Evolutionary conservation across 2,888 invertebrate species (phyloP).

Genomic region (Melinaea marsaeus): DNA sequence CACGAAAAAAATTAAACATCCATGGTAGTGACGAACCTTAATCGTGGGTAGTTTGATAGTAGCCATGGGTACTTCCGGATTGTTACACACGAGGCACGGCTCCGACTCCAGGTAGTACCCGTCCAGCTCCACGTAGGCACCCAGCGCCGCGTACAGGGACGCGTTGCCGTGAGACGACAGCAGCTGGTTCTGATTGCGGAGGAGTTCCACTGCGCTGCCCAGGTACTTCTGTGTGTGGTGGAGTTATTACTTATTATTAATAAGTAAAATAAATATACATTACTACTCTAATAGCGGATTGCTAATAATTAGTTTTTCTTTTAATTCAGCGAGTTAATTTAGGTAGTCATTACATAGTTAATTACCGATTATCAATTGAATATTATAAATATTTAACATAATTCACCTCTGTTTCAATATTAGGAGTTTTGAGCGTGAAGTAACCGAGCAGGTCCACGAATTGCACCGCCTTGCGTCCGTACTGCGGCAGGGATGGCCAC

Average conservation of each 20-base stretch:
- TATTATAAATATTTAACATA: neutral
- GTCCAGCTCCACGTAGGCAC: conserved; percentile 96
- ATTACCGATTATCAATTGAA: no score
- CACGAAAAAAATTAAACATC: neutral
- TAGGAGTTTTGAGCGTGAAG: conserved; percentile 91
- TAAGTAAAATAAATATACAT: no score
- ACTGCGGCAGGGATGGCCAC: conserved; percentile 93
- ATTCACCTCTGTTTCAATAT: conserved; percentile 79
- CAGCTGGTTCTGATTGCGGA: conserved; percentile 92
- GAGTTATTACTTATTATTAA: neutral
- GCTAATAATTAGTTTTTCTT: no score
- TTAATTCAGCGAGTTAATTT: no score
- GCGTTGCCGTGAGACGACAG: conserved; percentile 96
- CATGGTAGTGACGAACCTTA: conserved; percentile 77
- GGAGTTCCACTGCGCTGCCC: conserved; percentile 89
- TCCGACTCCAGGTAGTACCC: conserved; percentile 98
- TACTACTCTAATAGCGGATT: no score
- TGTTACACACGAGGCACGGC: conserved; percentile 98
- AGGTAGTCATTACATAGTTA: no score
- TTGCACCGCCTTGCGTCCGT: conserved; percentile 96
- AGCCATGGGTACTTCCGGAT: conserved; percentile 95
- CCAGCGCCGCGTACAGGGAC: conserved; percentile 92
- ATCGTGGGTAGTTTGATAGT: conserved; percentile 95
- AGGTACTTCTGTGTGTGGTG: conserved; percentile 84
- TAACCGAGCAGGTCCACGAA: conserved; percentile 98